These are phyloP conservation scores for Mycteria americana DNA, from an alignment of 2,797 vertebrate species.

Conservation along the genomic window DNA sequence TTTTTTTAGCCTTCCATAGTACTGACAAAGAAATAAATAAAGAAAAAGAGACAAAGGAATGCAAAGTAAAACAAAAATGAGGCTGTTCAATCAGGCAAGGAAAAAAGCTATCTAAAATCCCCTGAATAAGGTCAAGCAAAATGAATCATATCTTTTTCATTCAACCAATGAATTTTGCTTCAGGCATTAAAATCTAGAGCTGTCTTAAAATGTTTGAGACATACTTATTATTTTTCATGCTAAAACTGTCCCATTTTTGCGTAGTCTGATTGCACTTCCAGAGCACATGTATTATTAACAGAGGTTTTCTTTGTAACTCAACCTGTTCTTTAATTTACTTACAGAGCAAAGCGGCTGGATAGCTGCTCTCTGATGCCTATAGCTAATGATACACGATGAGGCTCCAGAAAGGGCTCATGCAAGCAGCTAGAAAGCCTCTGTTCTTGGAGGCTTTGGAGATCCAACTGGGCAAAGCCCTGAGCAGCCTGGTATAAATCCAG, in stretches of 20 bases:
- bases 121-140: slow-evolving; percentile 9
- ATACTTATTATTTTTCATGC: not conserved
- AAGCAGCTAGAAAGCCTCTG: not conserved
- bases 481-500: not conserved
- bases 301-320: not conserved
- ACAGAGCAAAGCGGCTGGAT: not conserved
- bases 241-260: not conserved
- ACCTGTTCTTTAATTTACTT: not conserved
- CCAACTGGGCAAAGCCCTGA: not conserved
- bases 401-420: not conserved
- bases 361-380: not conserved
- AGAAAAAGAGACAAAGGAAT: not conserved
- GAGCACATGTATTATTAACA: not conserved
- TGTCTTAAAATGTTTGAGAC: not conserved
- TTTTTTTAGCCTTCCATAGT: not conserved
- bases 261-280: not conserved
- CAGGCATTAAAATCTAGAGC: not conserved
- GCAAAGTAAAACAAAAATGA: not conserved
- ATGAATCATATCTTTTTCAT: not conserved
- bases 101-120: slow-evolving; percentile 1
- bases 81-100: not conserved
- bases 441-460: not conserved
- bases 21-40: not conserved
- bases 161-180: not conserved
- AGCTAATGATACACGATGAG: fast-evolving